Evolutionary conservation across 2,797 vertebrate species (phyloP).

Genomic region (Mus caroli): DNA sequence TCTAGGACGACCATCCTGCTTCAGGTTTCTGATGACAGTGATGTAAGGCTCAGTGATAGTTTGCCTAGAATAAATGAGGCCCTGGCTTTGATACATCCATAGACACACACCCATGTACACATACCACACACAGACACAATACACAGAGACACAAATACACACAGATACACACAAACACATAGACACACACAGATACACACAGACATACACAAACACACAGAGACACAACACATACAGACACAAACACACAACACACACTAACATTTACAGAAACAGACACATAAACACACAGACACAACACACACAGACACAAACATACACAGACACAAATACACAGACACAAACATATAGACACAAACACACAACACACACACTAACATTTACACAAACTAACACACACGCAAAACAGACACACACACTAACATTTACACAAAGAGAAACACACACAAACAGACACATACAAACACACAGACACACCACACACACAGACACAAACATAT

Average conservation of each 20-base stretch:
- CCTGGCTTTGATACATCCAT: not conserved
- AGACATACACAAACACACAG: not conserved
- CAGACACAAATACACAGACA: no score
- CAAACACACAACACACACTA: not conserved
- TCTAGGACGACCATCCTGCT: not conserved
- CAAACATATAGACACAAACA: not conserved
- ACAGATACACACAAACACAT: not conserved
- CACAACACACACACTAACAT: not conserved
- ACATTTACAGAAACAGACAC: not conserved
- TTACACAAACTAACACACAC: not conserved
- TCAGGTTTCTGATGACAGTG: not conserved
- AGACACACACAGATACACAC: not conserved
- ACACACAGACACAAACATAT: not conserved
- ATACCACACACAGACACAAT: not conserved
- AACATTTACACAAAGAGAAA: not conserved
- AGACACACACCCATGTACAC: not conserved
- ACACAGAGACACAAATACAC: not conserved
- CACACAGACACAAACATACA: not conserved
- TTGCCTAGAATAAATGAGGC: not conserved
- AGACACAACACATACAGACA: no score
- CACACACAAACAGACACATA: not conserved
- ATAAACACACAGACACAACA: not conserved
- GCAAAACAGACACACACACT: not conserved
- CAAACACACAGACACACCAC: not conserved
- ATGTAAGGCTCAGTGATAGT: not conserved